Evolutionary conservation across 2,113 vertebrate genomes (phyloP).

Genomic region (Pica pica): DNA sequence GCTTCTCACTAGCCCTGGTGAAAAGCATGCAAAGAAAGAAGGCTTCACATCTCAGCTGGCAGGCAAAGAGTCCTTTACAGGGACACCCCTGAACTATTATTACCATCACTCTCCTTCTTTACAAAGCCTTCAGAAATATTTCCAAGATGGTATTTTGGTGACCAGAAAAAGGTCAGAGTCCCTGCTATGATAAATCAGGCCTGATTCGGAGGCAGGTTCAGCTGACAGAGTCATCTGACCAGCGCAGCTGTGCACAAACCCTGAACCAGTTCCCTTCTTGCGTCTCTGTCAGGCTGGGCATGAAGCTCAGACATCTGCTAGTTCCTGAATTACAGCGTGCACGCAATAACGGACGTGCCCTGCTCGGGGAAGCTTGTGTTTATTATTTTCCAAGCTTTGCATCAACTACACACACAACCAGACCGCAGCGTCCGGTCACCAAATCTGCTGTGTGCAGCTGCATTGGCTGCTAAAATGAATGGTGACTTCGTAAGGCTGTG

Average conservation of each 20-base stretch:
- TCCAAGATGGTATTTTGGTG: conserved; percentile 54
- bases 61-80: not conserved
- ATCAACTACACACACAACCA: conserved; percentile 11
- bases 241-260: conserved; percentile 73
- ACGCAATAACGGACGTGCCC: not conserved
- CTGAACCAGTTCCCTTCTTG: conserved; percentile 62
- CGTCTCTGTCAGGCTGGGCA: conserved; percentile 56
- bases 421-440: not conserved
- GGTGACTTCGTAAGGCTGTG: conserved; percentile 1
- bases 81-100: not conserved
- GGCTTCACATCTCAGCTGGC: not conserved
- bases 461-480: not conserved
- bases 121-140: conserved; percentile 49
- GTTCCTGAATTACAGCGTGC: conserved; percentile 67
- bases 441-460: conserved; percentile 38
- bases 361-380: not conserved
- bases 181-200: conserved; percentile 64
- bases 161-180: conserved; percentile 58
- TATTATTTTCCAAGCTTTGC: conserved; percentile 59
- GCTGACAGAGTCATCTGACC: conserved; percentile 77
- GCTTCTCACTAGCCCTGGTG: not conserved
- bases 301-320: conserved; percentile 79
- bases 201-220: conserved; percentile 68
- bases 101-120: not conserved
- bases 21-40: not conserved